These are phyloP conservation scores for Ooceraea biroi DNA, from an alignment of 1,140 invertebrate genomes.

Conservation along the genomic window DNA sequence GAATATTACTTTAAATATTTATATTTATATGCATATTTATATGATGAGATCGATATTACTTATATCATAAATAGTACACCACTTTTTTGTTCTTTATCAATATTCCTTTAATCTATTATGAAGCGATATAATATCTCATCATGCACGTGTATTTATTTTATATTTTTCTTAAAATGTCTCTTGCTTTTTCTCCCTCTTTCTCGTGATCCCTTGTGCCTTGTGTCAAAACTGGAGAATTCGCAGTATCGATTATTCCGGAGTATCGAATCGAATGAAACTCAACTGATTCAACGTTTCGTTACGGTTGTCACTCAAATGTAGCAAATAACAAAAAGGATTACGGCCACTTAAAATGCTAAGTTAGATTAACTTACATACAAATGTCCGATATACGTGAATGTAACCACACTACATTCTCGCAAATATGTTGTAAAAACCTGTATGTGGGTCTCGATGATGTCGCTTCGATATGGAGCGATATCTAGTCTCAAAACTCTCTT, in stretches of 20 bases:
- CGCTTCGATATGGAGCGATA: constrained; percentile 58
- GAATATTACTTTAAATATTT: constrained; percentile 27
- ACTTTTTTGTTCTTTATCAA: constrained; percentile 44
- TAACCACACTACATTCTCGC: constrained; percentile 81
- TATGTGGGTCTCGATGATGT: constrained; percentile 59
- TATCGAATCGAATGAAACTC: constrained; percentile 66
- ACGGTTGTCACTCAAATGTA: constrained; percentile 56
- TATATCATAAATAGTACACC: constrained; percentile 46
- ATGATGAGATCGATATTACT: constrained; percentile 43
- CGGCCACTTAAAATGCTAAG: constrained; percentile 79
- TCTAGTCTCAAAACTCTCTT: constrained; percentile 45
- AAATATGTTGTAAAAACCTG: constrained; percentile 81
- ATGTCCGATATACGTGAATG: constrained; percentile 85
- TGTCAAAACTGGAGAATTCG: constrained; percentile 11
- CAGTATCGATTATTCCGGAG: constrained; percentile 18
- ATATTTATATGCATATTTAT: too few species aligned
- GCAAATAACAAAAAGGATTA: constrained; percentile 71
- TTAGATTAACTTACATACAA: constrained; percentile 85
- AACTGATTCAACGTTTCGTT: constrained; percentile 76
- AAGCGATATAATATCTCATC: constrained; percentile 45
- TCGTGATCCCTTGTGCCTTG: constrained; percentile 7
- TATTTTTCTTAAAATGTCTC: not conserved
- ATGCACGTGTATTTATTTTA: constrained; percentile 29
- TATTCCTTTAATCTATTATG: constrained; percentile 38
- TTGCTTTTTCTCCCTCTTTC: constrained; percentile 10